Percentiles rank a stretch among this genome's conserved stretches.
These are phyloP conservation scores for Zaprionus davidi DNA, from an alignment of 1,140 invertebrate species.

Conservation along the genomic window DNA sequence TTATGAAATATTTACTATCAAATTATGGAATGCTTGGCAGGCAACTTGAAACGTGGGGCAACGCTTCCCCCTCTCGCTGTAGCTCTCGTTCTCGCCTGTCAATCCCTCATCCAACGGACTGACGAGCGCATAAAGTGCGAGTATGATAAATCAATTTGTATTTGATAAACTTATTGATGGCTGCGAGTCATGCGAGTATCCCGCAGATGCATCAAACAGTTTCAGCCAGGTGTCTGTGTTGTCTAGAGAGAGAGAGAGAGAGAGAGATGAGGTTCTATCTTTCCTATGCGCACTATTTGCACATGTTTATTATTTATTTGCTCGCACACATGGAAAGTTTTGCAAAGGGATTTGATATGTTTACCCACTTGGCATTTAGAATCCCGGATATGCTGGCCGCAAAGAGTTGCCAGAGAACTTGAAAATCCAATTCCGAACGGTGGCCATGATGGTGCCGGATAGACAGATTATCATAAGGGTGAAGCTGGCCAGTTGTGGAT, in stretches of 20 bases:
- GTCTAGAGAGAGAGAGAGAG: not conserved
- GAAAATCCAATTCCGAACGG: conserved; percentile 98
- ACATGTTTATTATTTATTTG: conserved; percentile 44
- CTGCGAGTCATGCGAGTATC: conserved; percentile 35
- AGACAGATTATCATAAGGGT: conserved; percentile 98
- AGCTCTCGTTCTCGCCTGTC: not conserved
- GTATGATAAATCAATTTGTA: conserved; percentile 63
- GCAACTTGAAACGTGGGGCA: not conserved
- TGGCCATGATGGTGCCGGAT: conserved; percentile 99
- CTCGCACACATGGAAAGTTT: not conserved
- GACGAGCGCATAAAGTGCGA: conserved; percentile 28
- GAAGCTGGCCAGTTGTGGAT: conserved; percentile 97
- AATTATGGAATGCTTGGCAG: conserved; percentile 28
- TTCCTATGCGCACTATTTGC: conserved; percentile 37
- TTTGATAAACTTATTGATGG: conserved; percentile 60
- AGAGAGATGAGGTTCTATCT: conserved; percentile 2
- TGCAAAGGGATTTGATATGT: conserved; percentile 34
- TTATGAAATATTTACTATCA: conserved; percentile 28
- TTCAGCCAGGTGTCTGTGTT: conserved; percentile 7
- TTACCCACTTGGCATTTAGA: conserved; percentile 86
- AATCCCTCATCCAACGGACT: conserved; percentile 2
- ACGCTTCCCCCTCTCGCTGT: not conserved
- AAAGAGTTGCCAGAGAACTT: conserved; percentile 98
- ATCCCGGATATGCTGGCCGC: conserved; percentile 97
- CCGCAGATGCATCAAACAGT: conserved; percentile 51